Base-by-base conservation (phyloP, 2,113 vertebrate species). In the Neolamprologus toae region DNA sequence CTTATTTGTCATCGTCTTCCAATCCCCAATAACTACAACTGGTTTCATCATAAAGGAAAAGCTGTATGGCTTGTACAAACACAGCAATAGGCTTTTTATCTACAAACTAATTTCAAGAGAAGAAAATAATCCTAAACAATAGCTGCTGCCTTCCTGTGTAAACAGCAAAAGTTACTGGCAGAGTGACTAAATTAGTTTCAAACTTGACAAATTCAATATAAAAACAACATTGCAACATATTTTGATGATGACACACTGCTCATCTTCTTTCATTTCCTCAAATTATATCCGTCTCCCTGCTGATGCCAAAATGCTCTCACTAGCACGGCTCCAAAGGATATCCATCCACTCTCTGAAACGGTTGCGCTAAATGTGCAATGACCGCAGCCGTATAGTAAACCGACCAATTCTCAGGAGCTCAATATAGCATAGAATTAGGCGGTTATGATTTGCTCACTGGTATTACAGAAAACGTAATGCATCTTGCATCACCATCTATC, bases 401-500 rank as follows among this genome's bases (percentile, higher is more conserved):
- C 85, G 51, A 79, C 61, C 90, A 59, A 85, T 83, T 80, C 51
- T 23, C 49, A 49, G 82, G 68, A 84, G 11, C 89, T 92, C 83
- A 82, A 78, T 81, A 28, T 83, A 47, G 86, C 83, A 68, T 45
- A 86, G 84, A 92, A 95, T 94, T 84, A 93, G 86, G 68, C 59
- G 2, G 31, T 51, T 84, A 87, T 90, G 86, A 86, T 93, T 93
- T 93, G 90, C 89, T 94, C 83, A 53, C 79, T 92, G 88, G 83
- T 61, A 90, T 93, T 93, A 86, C 92, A 87, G 86, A 93, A 94
- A 93, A 89, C 13, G 45, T 92, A 93, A 92, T 92, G 88, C 88
- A 91, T 93, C 90, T 95, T 91, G 92, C 93, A 89, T 94, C 91
- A 86, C 87, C 93, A 94, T 94, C 92, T 86, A 89, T 95, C 95